Evolutionary conservation across 2,113 vertebrate species (phyloP), one percentile per base, ranked within the genome.

Genomic region (human): DNA sequence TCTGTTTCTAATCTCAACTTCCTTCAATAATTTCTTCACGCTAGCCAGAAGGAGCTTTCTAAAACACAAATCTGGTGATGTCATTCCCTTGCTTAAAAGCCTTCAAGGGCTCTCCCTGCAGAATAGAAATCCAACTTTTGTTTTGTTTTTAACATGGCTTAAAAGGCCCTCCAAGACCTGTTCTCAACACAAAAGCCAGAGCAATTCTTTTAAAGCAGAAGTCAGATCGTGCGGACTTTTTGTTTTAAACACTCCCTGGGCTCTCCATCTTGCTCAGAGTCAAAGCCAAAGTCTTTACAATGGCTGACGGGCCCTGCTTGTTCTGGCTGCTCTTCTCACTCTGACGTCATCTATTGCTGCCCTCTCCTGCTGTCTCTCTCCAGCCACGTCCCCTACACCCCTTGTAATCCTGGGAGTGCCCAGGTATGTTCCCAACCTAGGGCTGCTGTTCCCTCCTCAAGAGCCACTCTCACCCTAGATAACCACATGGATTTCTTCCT

Each of bases 61-160:
- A 16, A 84, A 55, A 82, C 22, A 14, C 70, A 73, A 61, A 50
- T 45, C 55, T 35, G 4, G 38, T 94, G 43, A 0, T 27, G 18
- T 38, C 43, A 48, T 87, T 90, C 52, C 16, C 45, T 86, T 91
- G 52, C 94, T 45, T 43, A 57, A 61, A 73, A 45, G 12, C 30
- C 43, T 70, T 80, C 4, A 43, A 20, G 57, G 40, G 43, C 13
- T 48, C 50, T 83, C 35, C 52, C 25, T 81, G 30, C 30, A 45
- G 45, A 94, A 84, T 30, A 89, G 89, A 48, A 82, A 82, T 70
- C 32, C 61, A 70, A 76, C 35, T 18, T 84, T 81, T 38, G 18
- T 75, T 90, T 96, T 72, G 20, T 61, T 93, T 94, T 79, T 76
- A 91, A 89, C 40, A 38, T 6, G 30, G 27, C 18, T 81, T 93